phyloP scores from a whole-genome alignment of 2,797 vertebrate species.

The Cheirogaleus major region DNA sequence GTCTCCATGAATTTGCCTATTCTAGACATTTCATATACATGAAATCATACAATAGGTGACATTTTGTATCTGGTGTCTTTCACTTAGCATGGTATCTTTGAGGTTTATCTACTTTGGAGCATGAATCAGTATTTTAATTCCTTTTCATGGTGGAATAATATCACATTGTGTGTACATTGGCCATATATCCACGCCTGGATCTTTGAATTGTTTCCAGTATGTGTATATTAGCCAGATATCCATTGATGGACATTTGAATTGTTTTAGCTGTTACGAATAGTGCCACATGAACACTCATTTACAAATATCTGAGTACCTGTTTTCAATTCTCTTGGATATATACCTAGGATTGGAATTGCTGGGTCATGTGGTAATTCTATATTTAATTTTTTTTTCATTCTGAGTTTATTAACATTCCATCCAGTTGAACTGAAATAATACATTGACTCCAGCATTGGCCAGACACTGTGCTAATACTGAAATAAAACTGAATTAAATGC shows the following conservation, averaged over 20 bases:
- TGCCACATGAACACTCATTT: not conserved
- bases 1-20: not conserved
- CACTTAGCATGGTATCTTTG: not conserved
- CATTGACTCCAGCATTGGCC: constrained; percentile 81
- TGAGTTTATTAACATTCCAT: constrained; percentile 84
- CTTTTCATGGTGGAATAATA: not conserved
- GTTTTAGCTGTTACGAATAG: not conserved
- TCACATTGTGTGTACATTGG: not conserved
- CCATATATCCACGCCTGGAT: no score
- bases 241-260: not conserved
- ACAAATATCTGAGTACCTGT: not conserved
- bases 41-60: not conserved
- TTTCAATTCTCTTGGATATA: not conserved
- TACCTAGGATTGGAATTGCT: not conserved
- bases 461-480: constrained; percentile 75
- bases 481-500: constrained; percentile 50
- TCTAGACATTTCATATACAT: not conserved
- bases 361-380: not conserved
- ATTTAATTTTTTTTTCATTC: constrained; percentile 68
- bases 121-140: not conserved
- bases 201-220: no score
- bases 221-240: not conserved
- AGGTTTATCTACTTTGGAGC: not conserved
- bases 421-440: constrained; percentile 86
- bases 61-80: not conserved